Conservation (phyloP, 2,888 invertebrate genomes). For the Ommatoiulus sabulosus region DNA sequence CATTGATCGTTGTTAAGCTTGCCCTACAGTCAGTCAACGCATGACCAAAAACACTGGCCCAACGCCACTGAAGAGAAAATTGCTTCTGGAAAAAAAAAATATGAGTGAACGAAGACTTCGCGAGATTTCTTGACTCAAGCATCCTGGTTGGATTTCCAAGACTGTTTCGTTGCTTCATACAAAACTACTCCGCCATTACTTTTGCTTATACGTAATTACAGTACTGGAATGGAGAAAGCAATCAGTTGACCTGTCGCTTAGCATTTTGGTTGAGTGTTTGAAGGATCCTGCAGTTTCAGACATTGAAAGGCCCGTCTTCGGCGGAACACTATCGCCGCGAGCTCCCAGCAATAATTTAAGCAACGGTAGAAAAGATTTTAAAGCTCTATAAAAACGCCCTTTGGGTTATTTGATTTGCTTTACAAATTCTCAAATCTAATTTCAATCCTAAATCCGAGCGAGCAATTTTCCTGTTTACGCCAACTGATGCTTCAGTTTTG, state of each 20-base stretch:
- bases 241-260: not conserved
- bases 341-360: not conserved
- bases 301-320: not conserved
- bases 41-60: too few species aligned
- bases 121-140: too few species aligned
- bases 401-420: slow-evolving; percentile 28
- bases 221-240: not conserved
- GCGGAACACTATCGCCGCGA: not conserved
- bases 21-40: too few species aligned
- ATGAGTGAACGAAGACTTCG: too few species aligned
- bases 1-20: too few species aligned
- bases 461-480: not conserved
- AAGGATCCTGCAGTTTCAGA: not conserved
- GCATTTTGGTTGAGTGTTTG: not conserved
- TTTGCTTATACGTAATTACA: not conserved
- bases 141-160: too few species aligned
- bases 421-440: slow-evolving; percentile 31
- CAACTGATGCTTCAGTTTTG: not conserved
- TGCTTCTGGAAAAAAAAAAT: too few species aligned
- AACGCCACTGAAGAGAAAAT: too few species aligned
- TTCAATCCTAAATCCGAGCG: not conserved
- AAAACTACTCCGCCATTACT: too few species aligned
- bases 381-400: not conserved
- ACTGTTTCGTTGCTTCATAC: too few species aligned
- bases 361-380: not conserved